These are phyloP conservation scores for Proterorhinus semilunaris DNA, from an alignment of 2,113 vertebrate species.

Conservation along the genomic window DNA sequence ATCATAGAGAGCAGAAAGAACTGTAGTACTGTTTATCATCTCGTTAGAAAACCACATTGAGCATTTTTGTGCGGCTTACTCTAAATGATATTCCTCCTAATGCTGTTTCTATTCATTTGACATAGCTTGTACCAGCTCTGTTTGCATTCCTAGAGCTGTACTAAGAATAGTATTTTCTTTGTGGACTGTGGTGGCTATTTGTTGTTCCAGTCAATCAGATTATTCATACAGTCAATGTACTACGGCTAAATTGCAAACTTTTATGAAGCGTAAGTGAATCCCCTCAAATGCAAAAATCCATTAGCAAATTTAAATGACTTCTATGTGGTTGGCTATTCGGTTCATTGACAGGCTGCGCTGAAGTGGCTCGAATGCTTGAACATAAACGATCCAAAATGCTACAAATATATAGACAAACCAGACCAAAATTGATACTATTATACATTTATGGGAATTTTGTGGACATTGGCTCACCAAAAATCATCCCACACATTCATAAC, in stretches of 20 bases:
- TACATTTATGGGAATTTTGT: background rate
- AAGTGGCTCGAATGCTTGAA: background rate
- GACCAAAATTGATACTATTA: no score
- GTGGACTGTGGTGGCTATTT: background rate
- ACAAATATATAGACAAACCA: no score
- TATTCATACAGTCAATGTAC: background rate
- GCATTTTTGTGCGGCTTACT: no score
- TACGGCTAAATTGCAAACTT: background rate
- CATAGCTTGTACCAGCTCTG: no score
- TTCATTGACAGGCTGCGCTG: background rate
- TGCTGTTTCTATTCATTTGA: no score
- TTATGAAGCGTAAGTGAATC: background rate
- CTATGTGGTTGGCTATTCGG: constrained; percentile 9
- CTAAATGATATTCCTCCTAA: no score
- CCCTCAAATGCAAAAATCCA: constrained; percentile 5
- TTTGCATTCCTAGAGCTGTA: no score
- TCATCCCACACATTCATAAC: no score
- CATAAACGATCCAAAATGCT: no score
- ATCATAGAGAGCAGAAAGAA: background rate
- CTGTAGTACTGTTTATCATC: no score
- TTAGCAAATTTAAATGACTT: constrained; percentile 23
- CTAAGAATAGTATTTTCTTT: no score
- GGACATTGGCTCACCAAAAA: background rate
- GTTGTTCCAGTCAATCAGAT: background rate
- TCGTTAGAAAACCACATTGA: no score